Evolutionary conservation across 2,797 vertebrate genomes (phyloP).

Genomic region (Anas flavirostris): DNA sequence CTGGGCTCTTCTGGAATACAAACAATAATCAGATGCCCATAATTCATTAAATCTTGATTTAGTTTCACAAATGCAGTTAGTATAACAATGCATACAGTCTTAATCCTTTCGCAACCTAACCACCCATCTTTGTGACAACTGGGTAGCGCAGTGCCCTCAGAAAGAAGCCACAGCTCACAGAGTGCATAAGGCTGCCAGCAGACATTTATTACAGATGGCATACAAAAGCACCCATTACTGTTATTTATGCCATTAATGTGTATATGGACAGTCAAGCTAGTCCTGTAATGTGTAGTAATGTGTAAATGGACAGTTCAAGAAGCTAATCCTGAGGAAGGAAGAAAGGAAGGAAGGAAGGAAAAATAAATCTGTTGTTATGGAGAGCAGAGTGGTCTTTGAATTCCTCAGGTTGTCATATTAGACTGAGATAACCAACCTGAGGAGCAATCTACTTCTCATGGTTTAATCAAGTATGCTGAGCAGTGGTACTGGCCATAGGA

Average conservation of each 20-base stretch:
- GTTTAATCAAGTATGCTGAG: neutral
- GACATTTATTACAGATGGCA: constrained; percentile 1
- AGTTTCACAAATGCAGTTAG: constrained; percentile 46
- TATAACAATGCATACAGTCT: constrained; percentile 47
- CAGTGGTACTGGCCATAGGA: neutral
- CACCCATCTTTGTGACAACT: constrained; percentile 14
- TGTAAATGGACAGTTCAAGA: neutral
- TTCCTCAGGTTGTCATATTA: neutral
- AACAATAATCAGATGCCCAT: constrained; percentile 30
- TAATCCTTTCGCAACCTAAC: constrained; percentile 27
- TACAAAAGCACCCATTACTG: neutral
- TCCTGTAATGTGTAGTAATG: neutral
- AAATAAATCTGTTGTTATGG: neutral
- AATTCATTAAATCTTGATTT: constrained; percentile 46
- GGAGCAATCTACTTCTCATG: neutral
- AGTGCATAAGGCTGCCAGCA: neutral
- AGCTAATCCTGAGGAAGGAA: neutral
- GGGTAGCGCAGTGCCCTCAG: neutral
- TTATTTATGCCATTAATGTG: neutral
- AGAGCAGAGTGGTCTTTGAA: neutral
- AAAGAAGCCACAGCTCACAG: neutral
- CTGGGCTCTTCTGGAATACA: constrained; percentile 24
- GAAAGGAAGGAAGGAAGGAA: neutral
- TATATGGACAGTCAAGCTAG: neutral
- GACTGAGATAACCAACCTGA: neutral